phyloP scores from a whole-genome alignment of 2,797 vertebrate genomes.

The Trematocara caparti region DNA sequence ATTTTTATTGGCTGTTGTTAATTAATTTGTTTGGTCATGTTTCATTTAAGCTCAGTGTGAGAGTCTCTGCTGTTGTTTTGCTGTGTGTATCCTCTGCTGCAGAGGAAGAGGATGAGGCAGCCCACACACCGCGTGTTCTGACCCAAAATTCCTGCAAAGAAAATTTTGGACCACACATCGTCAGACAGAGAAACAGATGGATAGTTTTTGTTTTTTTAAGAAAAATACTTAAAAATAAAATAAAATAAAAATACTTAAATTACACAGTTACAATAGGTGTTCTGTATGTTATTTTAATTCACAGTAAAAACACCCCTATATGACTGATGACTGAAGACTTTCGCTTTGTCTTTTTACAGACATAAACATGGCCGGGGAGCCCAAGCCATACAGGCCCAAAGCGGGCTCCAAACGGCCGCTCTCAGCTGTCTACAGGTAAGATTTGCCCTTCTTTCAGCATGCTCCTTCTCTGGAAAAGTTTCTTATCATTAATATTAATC shows the following conservation, averaged over 20 bases:
- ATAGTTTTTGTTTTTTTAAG: not conserved
- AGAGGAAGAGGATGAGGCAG: not conserved
- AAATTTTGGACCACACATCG: not conserved
- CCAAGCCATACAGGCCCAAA: constrained; percentile 97
- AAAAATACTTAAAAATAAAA: not conserved
- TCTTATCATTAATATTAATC: not conserved
- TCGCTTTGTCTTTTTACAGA: constrained; percentile 71
- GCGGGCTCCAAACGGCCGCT: constrained; percentile 89
- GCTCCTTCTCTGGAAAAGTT: not conserved
- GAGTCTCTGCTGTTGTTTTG: not conserved
- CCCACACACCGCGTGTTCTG: not conserved
- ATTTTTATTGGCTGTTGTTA: not conserved
- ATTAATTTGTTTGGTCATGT: not conserved
- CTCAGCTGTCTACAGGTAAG: constrained; percentile 94
- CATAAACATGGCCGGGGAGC: constrained; percentile 99
- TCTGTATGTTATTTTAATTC: not conserved
- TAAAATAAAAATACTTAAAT: not conserved
- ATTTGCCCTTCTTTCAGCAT: not conserved
- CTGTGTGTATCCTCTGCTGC: not conserved
- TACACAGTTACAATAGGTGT: not conserved
- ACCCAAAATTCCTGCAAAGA: not conserved
- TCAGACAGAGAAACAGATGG: not conserved
- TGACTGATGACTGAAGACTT: not conserved
- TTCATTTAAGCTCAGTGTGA: not conserved
- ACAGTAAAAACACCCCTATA: not conserved